phyloP scores from a whole-genome alignment of 2,888 invertebrate species.

The Zele albiditarsus region DNA sequence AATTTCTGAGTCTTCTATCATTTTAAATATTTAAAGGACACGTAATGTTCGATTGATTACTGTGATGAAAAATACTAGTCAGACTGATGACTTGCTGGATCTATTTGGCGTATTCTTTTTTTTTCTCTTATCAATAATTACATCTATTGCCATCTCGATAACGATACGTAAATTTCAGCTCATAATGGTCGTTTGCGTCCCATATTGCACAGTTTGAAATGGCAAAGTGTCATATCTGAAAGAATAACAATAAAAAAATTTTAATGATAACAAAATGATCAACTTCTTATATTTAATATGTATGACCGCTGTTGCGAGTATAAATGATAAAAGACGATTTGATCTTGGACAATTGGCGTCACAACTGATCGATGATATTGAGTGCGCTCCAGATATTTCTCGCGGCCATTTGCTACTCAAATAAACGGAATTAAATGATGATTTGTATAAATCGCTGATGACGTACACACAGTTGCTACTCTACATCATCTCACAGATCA shows the following conservation, averaged over 20 bases:
- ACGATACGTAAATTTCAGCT: conserved; percentile 21
- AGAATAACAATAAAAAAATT: conserved; percentile 54
- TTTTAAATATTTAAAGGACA: no score
- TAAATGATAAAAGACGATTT: conserved; percentile 19
- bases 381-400: conserved; percentile 23
- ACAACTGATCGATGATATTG: conserved; percentile 21
- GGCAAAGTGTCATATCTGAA: conserved; percentile 80
- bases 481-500: not conserved
- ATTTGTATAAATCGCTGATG: conserved; percentile 20
- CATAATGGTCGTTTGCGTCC: conserved; percentile 76
- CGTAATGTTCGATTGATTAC: no score
- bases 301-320: not conserved
- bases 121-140: conserved; percentile 8
- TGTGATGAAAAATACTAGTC: no score
- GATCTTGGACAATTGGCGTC: conserved; percentile 29
- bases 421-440: conserved; percentile 7
- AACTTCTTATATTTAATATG: conserved; percentile 2
- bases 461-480: conserved; percentile 9
- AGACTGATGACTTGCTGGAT: no score
- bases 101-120: not conserved
- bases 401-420: conserved; percentile 5
- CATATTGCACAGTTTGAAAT: conserved; percentile 83
- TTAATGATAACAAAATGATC: not conserved
- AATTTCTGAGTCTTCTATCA: no score
- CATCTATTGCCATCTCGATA: not conserved